Evolutionary conservation across 2,888 invertebrate species (phyloP).

Genomic region (Mimas tiliae): DNA sequence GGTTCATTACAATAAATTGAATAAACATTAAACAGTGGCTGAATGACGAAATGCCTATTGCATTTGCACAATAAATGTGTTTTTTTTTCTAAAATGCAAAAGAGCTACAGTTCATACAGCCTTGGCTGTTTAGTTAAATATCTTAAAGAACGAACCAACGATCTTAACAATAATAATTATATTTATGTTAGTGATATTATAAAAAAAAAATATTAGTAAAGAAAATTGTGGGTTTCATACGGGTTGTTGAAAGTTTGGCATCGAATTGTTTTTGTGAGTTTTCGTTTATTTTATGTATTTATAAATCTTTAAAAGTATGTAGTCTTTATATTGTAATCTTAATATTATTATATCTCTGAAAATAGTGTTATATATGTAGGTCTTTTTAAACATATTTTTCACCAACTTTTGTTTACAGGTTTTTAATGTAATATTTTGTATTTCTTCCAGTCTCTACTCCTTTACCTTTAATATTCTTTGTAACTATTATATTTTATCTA

Average conservation of each 20-base stretch:
- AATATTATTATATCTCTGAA: no score
- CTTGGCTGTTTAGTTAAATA: neutral
- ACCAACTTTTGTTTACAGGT: neutral
- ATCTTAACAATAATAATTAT: no score
- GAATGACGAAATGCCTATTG: neutral
- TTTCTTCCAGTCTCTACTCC: neutral
- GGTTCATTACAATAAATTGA: neutral
- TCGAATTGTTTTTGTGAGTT: neutral
- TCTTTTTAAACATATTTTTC: neutral
- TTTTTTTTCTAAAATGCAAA: neutral
- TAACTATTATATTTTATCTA: neutral
- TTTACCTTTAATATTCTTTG: neutral
- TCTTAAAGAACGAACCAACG: no score
- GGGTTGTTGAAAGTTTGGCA: neutral
- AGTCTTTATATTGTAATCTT: no score
- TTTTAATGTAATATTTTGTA: neutral
- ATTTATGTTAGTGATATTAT: no score
- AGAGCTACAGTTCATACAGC: neutral
- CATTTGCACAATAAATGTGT: neutral
- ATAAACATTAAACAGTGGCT: neutral
- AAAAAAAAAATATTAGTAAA: conserved; percentile 6
- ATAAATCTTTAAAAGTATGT: no score
- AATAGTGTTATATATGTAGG: no score
- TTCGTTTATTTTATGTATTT: neutral
- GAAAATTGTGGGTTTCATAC: conserved; percentile 7